These are phyloP conservation scores for Mobula birostris DNA, from an alignment of 2,113 vertebrate species.

Conservation along the genomic window DNA sequence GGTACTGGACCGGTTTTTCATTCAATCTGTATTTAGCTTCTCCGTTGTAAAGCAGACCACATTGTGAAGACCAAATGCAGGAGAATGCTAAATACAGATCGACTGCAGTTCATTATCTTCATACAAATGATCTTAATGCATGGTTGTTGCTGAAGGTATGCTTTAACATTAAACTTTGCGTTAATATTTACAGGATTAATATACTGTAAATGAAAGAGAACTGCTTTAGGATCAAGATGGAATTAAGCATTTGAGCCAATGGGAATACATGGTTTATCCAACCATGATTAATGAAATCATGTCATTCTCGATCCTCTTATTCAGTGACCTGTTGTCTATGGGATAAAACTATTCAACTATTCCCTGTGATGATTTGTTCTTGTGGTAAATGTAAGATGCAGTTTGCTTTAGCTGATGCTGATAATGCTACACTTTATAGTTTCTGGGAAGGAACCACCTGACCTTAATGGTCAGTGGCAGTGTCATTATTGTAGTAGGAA, in stretches of 20 bases:
- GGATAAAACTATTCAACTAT: neutral
- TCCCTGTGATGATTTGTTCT: neutral
- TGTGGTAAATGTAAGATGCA: neutral
- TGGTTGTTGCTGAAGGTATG: neutral
- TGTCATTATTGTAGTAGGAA: neutral
- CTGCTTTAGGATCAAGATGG: neutral
- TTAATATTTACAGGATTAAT: neutral
- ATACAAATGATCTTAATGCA: neutral
- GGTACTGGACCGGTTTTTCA: too few species aligned
- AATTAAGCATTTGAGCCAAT: neutral
- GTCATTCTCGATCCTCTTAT: neutral
- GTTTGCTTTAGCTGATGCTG: neutral
- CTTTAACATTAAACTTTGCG: neutral
- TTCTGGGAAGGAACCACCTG: neutral
- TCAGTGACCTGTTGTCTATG: neutral
- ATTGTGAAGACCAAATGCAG: too few species aligned
- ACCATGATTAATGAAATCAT: neutral
- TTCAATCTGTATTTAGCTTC: too few species aligned
- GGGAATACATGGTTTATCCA: neutral
- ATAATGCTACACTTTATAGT: neutral
- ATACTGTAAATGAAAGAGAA: neutral
- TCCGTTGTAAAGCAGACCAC: too few species aligned
- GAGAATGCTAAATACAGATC: too few species aligned
- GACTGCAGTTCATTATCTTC: neutral
- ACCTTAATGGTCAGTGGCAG: neutral